phyloP scores from a whole-genome alignment of 2,888 invertebrate genomes.

The Andrena haemorrhoa region DNA sequence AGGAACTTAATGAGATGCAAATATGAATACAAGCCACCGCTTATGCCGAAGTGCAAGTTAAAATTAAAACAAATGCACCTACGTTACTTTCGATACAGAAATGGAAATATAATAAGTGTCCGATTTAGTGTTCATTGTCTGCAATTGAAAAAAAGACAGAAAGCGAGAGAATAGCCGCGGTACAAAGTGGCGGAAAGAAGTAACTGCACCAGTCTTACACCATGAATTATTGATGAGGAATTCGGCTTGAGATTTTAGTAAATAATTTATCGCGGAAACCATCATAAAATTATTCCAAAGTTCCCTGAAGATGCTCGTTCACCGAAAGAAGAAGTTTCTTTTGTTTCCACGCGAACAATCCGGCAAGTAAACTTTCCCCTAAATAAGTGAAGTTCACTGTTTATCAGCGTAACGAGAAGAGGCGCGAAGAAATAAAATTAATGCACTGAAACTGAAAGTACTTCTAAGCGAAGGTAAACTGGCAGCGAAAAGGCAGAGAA shows the following conservation, averaged over 20 bases:
- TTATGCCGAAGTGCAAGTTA: conserved; percentile 12
- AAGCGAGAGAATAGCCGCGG: conserved; percentile 20
- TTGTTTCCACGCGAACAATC: conserved; percentile 22
- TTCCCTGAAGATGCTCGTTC: not conserved
- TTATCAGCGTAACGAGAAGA: conserved; percentile 9
- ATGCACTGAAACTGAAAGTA: not conserved
- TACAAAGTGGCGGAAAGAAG: conserved; percentile 50
- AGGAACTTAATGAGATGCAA: not conserved
- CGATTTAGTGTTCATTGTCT: conserved; percentile 40
- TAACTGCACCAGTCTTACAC: conserved; percentile 12
- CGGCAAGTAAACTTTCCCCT: conserved; percentile 20
- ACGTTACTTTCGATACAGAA: conserved; percentile 30
- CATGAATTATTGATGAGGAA: conserved; percentile 61
- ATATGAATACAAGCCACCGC: not conserved
- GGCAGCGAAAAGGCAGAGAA: not conserved
- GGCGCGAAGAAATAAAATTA: conserved; percentile 22
- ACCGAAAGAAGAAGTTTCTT: conserved; percentile 29
- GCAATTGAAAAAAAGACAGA: not conserved
- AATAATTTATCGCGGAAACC: conserved; percentile 49
- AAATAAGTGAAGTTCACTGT: conserved; percentile 36
- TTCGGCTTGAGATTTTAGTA: conserved; percentile 54
- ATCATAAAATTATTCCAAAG: conserved; percentile 43
- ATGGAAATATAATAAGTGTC: conserved; percentile 49
- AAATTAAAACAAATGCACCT: conserved; percentile 3
- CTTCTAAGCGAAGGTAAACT: not conserved